Evolutionary conservation across 2,888 invertebrate genomes (phyloP).

Genomic region (Germaria angustata): DNA sequence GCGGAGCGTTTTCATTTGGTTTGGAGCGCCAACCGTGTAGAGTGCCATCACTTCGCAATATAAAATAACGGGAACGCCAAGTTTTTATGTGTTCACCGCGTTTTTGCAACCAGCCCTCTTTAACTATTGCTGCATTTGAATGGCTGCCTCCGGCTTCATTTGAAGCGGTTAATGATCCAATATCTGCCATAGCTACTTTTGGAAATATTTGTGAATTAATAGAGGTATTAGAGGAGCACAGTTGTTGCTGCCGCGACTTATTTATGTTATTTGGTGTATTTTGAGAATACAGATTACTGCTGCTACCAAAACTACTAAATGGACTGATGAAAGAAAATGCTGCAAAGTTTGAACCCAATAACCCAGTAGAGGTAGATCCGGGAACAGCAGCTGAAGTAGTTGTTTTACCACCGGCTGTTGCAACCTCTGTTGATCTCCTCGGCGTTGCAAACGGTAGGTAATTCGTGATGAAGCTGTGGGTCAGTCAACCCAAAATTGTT

Average conservation of each 20-base stretch:
- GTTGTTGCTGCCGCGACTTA: conserved; percentile 16
- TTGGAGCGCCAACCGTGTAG: conserved; percentile 96
- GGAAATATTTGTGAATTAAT: conserved; percentile 43
- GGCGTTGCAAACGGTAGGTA: conserved; percentile 73
- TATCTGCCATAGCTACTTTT: conserved; percentile 61
- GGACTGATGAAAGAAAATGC: conserved; percentile 66
- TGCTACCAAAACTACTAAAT: conserved; percentile 61
- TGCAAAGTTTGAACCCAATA: conserved; percentile 68
- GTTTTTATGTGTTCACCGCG: conserved; percentile 99
- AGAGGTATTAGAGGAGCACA: conserved; percentile 36
- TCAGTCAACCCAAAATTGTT: neutral
- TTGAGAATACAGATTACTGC: conserved; percentile 44
- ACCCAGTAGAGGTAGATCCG: conserved; percentile 68
- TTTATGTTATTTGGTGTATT: conserved; percentile 50
- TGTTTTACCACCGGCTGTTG: conserved; percentile 71
- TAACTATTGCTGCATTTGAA: conserved; percentile 84
- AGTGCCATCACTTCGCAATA: conserved; percentile 95
- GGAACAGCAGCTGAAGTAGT: conserved; percentile 64
- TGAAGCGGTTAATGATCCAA: conserved; percentile 59
- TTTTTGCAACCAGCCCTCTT: conserved; percentile 97
- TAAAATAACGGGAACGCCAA: conserved; percentile 98
- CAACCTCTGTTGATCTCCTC: conserved; percentile 77
- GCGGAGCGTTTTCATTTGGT: conserved; percentile 89
- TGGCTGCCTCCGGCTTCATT: conserved; percentile 70
- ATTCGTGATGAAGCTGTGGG: conserved; percentile 75